phyloP scores from a whole-genome alignment of 2,888 invertebrate species.

The Conchocele bisecta region DNA sequence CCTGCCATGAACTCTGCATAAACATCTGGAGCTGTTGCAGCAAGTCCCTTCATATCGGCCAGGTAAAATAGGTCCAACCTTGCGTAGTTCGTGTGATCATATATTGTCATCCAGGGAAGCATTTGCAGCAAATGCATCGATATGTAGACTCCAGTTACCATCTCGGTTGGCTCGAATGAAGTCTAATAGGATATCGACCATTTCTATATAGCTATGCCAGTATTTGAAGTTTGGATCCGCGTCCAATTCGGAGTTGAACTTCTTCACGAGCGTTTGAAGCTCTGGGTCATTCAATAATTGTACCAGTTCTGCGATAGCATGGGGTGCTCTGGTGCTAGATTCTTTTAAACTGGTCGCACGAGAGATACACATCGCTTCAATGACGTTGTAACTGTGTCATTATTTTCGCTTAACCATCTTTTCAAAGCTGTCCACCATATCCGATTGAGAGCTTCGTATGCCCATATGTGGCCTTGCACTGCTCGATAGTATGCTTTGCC shows the following conservation, averaged over 20 bases:
- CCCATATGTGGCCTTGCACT: constrained; percentile 11
- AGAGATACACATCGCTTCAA: no score
- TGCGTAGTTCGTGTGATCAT: constrained; percentile 47
- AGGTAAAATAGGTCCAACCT: constrained; percentile 52
- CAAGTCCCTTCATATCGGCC: constrained; percentile 32
- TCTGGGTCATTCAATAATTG: no score
- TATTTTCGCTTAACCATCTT: no score
- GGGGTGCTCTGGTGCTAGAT: no score
- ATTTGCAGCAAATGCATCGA: constrained; percentile 39
- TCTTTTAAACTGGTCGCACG: no score
- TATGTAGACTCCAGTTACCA: constrained; percentile 43
- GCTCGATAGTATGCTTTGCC: constrained; percentile 29
- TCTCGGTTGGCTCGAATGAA: constrained; percentile 43
- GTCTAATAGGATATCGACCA: constrained; percentile 11
- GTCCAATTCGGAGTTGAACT: no score
- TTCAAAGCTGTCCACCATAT: constrained; percentile 9
- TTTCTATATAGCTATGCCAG: no score
- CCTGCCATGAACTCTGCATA: constrained; percentile 34
- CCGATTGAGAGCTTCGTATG: constrained; percentile 23
- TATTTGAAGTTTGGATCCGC: no score
- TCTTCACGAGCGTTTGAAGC: no score
- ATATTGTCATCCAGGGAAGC: constrained; percentile 40
- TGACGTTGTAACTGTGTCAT: no score
- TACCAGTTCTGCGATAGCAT: no score
- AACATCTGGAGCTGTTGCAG: constrained; percentile 26